Percentiles rank a stretch among this genome's conserved stretches.
phyloP scores from a whole-genome alignment of 1,140 invertebrate genomes.

The Centruroides vittatus region DNA sequence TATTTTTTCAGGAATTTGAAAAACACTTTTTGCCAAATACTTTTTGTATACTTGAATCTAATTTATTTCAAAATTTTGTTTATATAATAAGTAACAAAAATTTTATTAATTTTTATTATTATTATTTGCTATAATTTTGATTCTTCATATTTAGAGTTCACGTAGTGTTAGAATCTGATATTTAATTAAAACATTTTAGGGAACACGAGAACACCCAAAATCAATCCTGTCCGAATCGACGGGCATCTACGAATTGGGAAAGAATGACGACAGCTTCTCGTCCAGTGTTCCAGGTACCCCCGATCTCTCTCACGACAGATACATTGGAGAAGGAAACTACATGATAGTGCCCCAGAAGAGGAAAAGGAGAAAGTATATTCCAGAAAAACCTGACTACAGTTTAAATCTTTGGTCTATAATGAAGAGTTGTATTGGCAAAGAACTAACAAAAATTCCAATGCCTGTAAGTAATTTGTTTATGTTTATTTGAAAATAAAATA shows the following conservation, averaged over 20 bases:
- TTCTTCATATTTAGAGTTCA: no score
- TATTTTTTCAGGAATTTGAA: no score
- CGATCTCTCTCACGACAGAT: neutral
- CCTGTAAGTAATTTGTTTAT: conserved; percentile 43
- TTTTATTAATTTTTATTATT: no score
- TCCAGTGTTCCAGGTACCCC: conserved; percentile 3
- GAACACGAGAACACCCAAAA: neutral
- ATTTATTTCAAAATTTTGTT: no score
- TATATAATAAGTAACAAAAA: no score
- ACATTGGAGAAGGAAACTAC: neutral
- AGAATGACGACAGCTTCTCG: neutral
- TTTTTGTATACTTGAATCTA: no score
- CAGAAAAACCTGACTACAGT: conserved; percentile 90
- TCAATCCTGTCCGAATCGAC: neutral
- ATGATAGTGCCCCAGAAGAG: neutral
- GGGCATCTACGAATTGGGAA: neutral
- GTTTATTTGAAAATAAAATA: no score
- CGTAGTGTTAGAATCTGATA: no score
- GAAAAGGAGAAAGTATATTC: conserved; percentile 54
- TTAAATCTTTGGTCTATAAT: conserved; percentile 97
- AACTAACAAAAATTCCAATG: conserved; percentile 98
- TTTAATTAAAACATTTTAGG: no score
- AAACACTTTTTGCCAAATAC: no score
- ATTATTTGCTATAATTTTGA: no score
- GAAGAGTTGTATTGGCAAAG: conserved; percentile 99